Percentiles rank a stretch among this genome's conserved stretches.
These are phyloP conservation scores for Numida meleagris DNA, from an alignment of 2,113 vertebrate species.

Conservation along the genomic window DNA sequence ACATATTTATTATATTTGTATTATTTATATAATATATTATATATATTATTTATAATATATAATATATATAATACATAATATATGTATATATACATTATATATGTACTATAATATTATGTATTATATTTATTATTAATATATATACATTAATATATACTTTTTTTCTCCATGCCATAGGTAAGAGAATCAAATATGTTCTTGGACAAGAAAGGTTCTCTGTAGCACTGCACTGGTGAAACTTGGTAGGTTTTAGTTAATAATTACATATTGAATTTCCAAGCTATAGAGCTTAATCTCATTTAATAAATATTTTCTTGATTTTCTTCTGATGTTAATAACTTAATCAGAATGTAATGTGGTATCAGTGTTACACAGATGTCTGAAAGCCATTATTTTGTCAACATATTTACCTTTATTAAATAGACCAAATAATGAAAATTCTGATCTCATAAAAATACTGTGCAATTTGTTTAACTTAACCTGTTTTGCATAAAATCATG, in stretches of 20 bases:
- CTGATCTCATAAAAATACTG: slow-evolving; percentile 3
- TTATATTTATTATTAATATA: too few species aligned
- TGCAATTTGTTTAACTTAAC: slow-evolving; percentile 30
- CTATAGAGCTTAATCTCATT: not conserved
- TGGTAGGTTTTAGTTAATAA: not conserved
- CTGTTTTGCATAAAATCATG: slow-evolving; percentile 37
- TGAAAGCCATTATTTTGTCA: slow-evolving; percentile 39
- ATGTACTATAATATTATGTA: too few species aligned
- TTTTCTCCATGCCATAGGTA: not conserved
- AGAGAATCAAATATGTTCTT: not conserved
- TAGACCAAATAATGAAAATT: slow-evolving; percentile 24
- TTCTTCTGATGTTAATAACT: not conserved
- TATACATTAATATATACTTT: not conserved
- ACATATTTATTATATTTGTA: too few species aligned
- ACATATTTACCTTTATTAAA: slow-evolving; percentile 37
- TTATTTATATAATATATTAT: too few species aligned
- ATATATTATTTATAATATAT: too few species aligned
- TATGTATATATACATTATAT: too few species aligned
- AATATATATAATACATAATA: too few species aligned
- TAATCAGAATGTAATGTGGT: not conserved
- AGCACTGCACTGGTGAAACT: not conserved
- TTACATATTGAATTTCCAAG: not conserved
- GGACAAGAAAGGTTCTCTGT: not conserved
- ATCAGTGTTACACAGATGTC: not conserved
- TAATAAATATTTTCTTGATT: not conserved